A percentile compares a stretch with the other conserved stretches of the same genome.
Conservation (phyloP, 2,888 invertebrate species). For the Peribatodes rhomboidaria region DNA sequence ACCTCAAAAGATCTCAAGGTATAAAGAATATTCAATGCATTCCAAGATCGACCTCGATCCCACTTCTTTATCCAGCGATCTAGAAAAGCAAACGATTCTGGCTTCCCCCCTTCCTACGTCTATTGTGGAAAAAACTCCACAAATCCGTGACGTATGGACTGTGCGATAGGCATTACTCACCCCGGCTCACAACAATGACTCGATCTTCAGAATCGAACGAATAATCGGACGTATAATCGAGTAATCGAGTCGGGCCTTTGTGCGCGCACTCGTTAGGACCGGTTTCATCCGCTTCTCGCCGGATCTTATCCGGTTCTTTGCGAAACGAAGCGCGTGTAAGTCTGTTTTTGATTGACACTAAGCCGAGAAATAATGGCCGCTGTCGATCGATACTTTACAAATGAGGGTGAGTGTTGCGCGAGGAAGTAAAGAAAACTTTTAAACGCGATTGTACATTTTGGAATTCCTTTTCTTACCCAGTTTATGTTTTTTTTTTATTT, state of each 20-base stretch:
- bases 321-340: slow-evolving; percentile 59
- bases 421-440: slow-evolving; percentile 25
- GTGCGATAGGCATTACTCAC: slow-evolving; percentile 38
- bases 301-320: slow-evolving; percentile 61
- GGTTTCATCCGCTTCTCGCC: slow-evolving; percentile 59
- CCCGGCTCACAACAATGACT: slow-evolving; percentile 57
- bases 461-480: neutral
- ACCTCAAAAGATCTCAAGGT: neutral
- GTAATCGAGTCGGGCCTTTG: slow-evolving; percentile 64
- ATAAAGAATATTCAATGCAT: slow-evolving; percentile 4
- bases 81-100: slow-evolving; percentile 21
- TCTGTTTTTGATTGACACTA: slow-evolving; percentile 75
- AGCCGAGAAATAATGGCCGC: slow-evolving; percentile 65
- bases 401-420: slow-evolving; percentile 40
- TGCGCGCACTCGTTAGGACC: slow-evolving; percentile 63
- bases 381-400: slow-evolving; percentile 52
- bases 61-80: slow-evolving; percentile 10
- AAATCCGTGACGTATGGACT: slow-evolving; percentile 42
- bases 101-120: slow-evolving; percentile 8
- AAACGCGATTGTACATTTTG: slow-evolving; percentile 8
- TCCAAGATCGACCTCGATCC: slow-evolving; percentile 1
- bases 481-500: neutral
- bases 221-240: slow-evolving; percentile 55
- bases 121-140: slow-evolving; percentile 32
- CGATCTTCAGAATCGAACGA: slow-evolving; percentile 64